Percentiles rank a stretch among this genome's conserved stretches.
Evolutionary conservation across 2,797 vertebrate species (phyloP).

Genomic region (Crenichthys baileyi): DNA sequence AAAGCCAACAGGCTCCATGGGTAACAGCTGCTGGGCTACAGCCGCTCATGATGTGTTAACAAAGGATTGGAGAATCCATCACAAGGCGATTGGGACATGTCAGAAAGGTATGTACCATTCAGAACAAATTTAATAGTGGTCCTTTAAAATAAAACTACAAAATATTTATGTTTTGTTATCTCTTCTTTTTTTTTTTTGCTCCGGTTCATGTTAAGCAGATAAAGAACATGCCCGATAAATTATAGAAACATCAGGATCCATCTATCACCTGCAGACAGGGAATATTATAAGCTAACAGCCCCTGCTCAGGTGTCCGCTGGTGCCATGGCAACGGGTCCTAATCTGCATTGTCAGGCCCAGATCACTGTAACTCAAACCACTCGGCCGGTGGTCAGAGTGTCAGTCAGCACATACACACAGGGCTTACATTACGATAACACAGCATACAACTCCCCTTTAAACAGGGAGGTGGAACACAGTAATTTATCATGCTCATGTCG

Average conservation of each 20-base stretch:
- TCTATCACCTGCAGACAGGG: constrained; percentile 16
- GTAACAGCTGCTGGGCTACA: constrained; percentile 45
- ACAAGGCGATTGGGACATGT: constrained; percentile 84
- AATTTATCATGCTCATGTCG: neutral
- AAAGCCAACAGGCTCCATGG: constrained; percentile 69
- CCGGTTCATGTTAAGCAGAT: neutral
- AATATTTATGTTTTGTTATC: neutral
- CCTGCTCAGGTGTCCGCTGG: constrained; percentile 76
- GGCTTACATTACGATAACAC: constrained; percentile 67
- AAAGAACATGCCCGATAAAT: constrained; percentile 16
- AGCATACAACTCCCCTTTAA: constrained; percentile 28
- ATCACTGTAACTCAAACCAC: constrained; percentile 79
- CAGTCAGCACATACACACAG: constrained; percentile 61
- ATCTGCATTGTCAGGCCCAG: constrained; percentile 75
- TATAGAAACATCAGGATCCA: constrained; percentile 26
- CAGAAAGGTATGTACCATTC: constrained; percentile 80
- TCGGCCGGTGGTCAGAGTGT: constrained; percentile 69
- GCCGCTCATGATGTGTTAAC: constrained; percentile 44
- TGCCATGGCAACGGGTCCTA: constrained; percentile 75
- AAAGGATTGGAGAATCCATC: constrained; percentile 45
- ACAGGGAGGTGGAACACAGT: constrained; percentile 6
- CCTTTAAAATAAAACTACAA: neutral
- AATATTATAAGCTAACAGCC: constrained; percentile 55
- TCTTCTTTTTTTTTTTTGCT: no score
- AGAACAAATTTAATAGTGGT: neutral